These are phyloP conservation scores for Elaphurus davidianus DNA, from an alignment of 2,113 vertebrate genomes.

Conservation along the genomic window DNA sequence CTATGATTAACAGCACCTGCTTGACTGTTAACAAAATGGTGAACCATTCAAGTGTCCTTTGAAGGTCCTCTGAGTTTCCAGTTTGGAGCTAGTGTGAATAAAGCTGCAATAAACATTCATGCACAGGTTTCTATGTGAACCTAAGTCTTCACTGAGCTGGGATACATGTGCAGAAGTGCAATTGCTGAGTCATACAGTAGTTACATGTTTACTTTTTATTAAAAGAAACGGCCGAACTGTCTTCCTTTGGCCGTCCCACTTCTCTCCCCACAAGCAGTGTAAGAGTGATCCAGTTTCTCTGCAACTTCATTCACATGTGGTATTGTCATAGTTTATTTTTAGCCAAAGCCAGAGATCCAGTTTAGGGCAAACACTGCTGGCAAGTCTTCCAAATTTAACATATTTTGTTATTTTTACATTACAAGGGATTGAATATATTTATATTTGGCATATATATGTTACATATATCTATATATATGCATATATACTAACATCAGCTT, in stretches of 20 bases:
- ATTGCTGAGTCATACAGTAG: not conserved
- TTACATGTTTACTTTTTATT: not conserved
- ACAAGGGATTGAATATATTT: not conserved
- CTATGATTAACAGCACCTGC: not conserved
- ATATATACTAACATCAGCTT: not conserved
- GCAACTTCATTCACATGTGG: not conserved
- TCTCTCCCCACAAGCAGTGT: not conserved
- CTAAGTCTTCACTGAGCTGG: not conserved
- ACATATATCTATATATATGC: not conserved
- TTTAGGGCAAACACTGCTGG: not conserved
- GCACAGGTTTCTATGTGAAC: not conserved
- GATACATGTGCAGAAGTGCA: not conserved
- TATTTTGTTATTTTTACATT: not conserved
- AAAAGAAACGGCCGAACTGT: not conserved
- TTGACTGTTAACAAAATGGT: not conserved
- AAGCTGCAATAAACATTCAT: not conserved
- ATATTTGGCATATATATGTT: not conserved
- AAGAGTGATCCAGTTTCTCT: not conserved
- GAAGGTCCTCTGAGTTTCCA: not conserved
- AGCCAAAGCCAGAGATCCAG: slow-evolving; percentile 15
- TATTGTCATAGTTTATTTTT: not conserved
- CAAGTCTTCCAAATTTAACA: not conserved
- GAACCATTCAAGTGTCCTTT: not conserved
- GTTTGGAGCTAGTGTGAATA: not conserved
- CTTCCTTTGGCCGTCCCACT: not conserved